Base-by-base conservation (phyloP, 2,797 vertebrate species). In the Molossus alvarezi region DNA sequence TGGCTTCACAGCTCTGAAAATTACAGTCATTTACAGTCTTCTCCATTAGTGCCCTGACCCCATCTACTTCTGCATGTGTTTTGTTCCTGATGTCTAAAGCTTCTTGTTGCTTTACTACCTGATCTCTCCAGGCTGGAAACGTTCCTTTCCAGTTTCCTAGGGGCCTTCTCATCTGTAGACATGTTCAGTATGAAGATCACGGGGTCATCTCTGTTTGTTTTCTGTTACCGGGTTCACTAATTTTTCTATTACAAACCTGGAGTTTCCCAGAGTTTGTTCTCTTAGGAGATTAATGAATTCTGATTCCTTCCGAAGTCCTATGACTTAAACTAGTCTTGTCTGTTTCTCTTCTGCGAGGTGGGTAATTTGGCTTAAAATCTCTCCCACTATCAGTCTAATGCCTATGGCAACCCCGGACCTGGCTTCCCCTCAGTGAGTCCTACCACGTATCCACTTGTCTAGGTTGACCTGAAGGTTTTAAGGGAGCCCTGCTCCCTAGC, bases 41-140 rank as follows among this genome's bases (percentile, higher is more conserved):
- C 96, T 97, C 96, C 97, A 97, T 98, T 97, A 98, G 97, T 95
- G 96, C 96, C 97, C 97, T 96, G 96, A 97, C 97, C 96, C 83
- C 67, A 75, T 90, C 95, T 90, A 81, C 33, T 90, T 91, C 97
- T 95, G 91, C 86, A 73, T 94, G 94, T 37, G 93, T 97, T 97
- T 93, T 81, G 71, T 90, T 97, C 89, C 95, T 53, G 75, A 81
- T 87, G 89, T 76, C 84, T 91, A 62, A 95, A 94, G 80, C 75
- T 96, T 88, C 91, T 89, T 91, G 81, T 69, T 84, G 93, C 91
- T 95, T 94, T 89, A 21, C 60, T 84, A 89, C 89, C 95, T 94
- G 83, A 64, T 80, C 37, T 84, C 67, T 48, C 69, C 76, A 72
- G 84, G 80, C 94, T 71, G 86, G 89, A 91, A 93, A 71, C 10